phyloP scores from a whole-genome alignment of 2,888 invertebrate genomes.

The Neoitamus cyanurus region DNA sequence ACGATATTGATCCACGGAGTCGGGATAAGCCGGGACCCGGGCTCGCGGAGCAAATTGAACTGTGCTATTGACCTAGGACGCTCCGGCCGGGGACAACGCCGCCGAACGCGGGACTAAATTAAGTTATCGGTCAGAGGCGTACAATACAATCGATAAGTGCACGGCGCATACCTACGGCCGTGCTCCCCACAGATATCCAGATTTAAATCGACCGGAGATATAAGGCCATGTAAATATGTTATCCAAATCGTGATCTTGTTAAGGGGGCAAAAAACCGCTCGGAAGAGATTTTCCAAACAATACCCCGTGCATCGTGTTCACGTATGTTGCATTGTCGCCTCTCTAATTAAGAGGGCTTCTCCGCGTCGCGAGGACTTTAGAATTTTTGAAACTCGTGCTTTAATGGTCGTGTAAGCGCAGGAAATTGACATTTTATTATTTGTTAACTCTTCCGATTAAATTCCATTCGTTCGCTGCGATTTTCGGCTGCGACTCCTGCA shows the following conservation, averaged over 20 bases:
- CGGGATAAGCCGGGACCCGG: conserved; percentile 10
- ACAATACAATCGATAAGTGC: conserved; percentile 48
- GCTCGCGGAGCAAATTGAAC: conserved; percentile 23
- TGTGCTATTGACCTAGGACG: conserved; percentile 31
- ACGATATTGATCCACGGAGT: conserved; percentile 53
- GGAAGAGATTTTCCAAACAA: conserved; percentile 54
- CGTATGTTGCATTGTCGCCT: conserved; percentile 58
- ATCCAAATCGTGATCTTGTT: conserved; percentile 58
- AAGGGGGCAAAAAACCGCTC: conserved; percentile 51
- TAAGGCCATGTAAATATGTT: conserved; percentile 56
- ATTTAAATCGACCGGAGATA: conserved; percentile 52
- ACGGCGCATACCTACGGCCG: background rate
- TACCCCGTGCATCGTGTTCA: conserved; percentile 56
- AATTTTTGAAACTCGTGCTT: conserved; percentile 33
- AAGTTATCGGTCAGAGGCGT: conserved; percentile 55
- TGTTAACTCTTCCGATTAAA: conserved; percentile 48
- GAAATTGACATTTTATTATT: conserved; percentile 51
- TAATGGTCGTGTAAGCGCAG: conserved; percentile 41
- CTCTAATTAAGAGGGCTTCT: conserved; percentile 57
- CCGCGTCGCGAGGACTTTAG: conserved; percentile 43
- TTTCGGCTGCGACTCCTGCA: background rate
- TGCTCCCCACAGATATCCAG: conserved; percentile 41
- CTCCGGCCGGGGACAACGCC: background rate
- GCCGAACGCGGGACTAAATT: conserved; percentile 53
- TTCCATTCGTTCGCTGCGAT: conserved; percentile 25